A percentile compares a stretch with the other conserved stretches of the same genome.
These are phyloP conservation scores for Drosophila arawakana DNA, from an alignment of 1,140 invertebrate species.

Conservation along the genomic window DNA sequence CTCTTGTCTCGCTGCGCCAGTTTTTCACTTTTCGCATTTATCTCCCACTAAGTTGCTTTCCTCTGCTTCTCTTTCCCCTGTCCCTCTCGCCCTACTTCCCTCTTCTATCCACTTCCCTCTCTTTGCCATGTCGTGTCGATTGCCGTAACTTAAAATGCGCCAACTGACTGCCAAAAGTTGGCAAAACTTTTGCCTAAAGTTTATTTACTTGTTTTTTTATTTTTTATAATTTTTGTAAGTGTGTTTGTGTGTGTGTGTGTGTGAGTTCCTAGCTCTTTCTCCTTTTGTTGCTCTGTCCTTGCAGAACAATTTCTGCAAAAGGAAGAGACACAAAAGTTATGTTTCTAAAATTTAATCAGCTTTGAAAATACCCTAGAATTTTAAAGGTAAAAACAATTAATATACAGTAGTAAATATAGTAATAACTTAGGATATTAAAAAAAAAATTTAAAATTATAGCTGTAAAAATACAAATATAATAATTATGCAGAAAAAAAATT, in stretches of 20 bases:
- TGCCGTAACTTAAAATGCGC: slow-evolving; percentile 79
- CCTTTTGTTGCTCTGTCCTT: background rate
- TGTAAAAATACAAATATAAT: too few relatives aligned
- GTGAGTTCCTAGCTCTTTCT: background rate
- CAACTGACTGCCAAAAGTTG: slow-evolving; percentile 77
- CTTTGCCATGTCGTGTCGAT: slow-evolving; percentile 49
- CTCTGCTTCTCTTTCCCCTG: slow-evolving; percentile 5
- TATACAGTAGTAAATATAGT: too few relatives aligned
- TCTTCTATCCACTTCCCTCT: background rate
- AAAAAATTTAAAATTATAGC: too few relatives aligned
- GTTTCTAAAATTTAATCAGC: background rate
- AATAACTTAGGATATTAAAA: too few relatives aligned
- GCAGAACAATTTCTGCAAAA: background rate
- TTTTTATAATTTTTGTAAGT: slow-evolving; percentile 2
- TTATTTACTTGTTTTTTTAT: slow-evolving; percentile 77
- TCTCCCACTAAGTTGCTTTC: slow-evolving; percentile 22
- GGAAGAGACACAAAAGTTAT: background rate
- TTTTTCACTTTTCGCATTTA: slow-evolving; percentile 61
- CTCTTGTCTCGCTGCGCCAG: slow-evolving; percentile 60
- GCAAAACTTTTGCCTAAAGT: slow-evolving; percentile 72
- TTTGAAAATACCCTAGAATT: background rate
- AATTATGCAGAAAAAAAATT: too few relatives aligned
- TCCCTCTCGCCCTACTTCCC: background rate
- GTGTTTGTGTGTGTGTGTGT: too few relatives aligned
- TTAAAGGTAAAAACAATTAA: too few relatives aligned